A percentile compares a stretch with the other conserved stretches of the same genome.
phyloP scores from a whole-genome alignment of 2,797 vertebrate genomes.

The Schizothorax lantsangensis region DNA sequence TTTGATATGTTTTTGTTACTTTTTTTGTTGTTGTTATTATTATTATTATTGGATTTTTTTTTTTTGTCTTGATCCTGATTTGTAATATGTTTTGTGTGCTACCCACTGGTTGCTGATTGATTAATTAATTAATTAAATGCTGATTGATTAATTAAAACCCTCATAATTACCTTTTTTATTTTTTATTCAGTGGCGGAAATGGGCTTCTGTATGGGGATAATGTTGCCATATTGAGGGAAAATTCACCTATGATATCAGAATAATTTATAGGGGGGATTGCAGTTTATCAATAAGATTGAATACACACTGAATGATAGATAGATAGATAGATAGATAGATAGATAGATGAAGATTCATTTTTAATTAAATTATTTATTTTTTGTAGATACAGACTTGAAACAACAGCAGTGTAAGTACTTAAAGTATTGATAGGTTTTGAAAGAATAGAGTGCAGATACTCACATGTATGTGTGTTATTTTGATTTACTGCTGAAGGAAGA shows the following conservation, averaged over 20 bases:
- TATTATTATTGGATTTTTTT: too few species aligned
- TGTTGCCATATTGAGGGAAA: not conserved
- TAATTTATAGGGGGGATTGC: not conserved
- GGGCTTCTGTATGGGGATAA: not conserved
- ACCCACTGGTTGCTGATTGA: too few species aligned
- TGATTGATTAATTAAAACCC: too few species aligned
- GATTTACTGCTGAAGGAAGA: conserved; percentile 82
- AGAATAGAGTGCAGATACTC: conserved; percentile 58
- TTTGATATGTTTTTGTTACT: too few species aligned
- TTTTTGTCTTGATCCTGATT: too few species aligned
- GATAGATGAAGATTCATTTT: not conserved
- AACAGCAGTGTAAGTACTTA: not conserved
- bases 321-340: not conserved
- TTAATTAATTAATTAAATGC: too few species aligned
- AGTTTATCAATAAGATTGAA: not conserved
- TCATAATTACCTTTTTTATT: not conserved
- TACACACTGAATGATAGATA: not conserved
- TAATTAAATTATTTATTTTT: not conserved
- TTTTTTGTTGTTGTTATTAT: too few species aligned
- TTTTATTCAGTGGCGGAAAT: not conserved
- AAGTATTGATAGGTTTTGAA: not conserved
- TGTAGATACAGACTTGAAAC: conserved; percentile 18
- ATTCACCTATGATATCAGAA: not conserved
- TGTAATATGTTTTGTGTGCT: too few species aligned
- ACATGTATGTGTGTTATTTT: conserved; percentile 69